Base-by-base conservation (phyloP, 1,140 invertebrate genomes). In the Glossosoma conforme region DNA sequence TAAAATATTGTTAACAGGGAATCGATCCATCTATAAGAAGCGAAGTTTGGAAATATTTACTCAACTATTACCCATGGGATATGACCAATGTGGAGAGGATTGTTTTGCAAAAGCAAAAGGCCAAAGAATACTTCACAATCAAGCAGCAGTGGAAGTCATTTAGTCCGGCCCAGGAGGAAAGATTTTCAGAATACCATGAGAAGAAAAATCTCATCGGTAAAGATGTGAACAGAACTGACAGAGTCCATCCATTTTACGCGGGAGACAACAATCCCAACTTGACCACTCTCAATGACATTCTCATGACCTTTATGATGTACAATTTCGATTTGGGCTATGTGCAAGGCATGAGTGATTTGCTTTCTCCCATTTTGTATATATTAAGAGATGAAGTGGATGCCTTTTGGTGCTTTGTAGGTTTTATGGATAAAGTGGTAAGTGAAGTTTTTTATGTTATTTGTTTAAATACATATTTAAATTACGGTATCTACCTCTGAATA, bases 301-400 rank as follows among this genome's bases (percentile, higher is more conserved):
- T 99, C 1, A 96, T 98, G 91, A 98, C 96, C 0, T 99, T 98
- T 68, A 87, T 94, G n/a, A 98, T 99, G 95, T 98, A 97, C 66
- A 97, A 99, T 74, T 99, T 99, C 74, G 96, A 99, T 76, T 74
- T 99, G 51, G 95, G 94, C 61, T 93, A 93, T 62, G 90, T 94
- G 1, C 89, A 92, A 69, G 91, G 97, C 13, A 99, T 99, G 97
- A 96, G 91, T 63, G 97, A 99, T 74, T 77, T 99, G 35, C 72
- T 98, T 22, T 90, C 93, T 13, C 96, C 96, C 1, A 86, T 99
- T 58, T 74, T 98, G 21, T 84, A 89, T 64, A 79, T 98, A 10
- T 82, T 96, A 77, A 81, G 90, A 48, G 87, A 92, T 67, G 95
- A 98, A 76, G 85, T 92, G 3, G 93, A 98, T 69, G 85, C 93